Conservation (phyloP, 1,140 invertebrate genomes). For the Rhyacophila brunnea region DNA sequence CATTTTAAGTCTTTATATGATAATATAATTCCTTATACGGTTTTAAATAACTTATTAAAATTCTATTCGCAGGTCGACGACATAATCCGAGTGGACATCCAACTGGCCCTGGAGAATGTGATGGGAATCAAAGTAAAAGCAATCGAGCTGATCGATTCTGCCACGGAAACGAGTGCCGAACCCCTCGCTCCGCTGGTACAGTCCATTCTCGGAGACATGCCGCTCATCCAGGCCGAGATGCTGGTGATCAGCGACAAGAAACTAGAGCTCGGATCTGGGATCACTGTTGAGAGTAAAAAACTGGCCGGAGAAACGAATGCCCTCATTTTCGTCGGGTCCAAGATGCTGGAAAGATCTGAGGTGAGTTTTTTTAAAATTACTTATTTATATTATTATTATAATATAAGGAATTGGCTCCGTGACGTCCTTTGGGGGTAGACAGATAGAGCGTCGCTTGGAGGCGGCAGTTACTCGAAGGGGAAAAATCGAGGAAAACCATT, state of each 20-base stretch:
- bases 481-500: too few species aligned
- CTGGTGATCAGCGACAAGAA: slow-evolving; percentile 43
- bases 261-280: slow-evolving; percentile 49
- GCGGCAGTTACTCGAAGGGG: too few species aligned
- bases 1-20: too few species aligned
- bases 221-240: slow-evolving; percentile 61
- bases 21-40: not conserved
- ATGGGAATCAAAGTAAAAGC: slow-evolving; percentile 67
- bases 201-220: slow-evolving; percentile 59
- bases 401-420: too few species aligned
- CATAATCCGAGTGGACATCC: slow-evolving; percentile 59
- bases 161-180: slow-evolving; percentile 48
- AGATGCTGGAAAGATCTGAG: slow-evolving; percentile 43
- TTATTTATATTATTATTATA: slow-evolving; percentile 1
- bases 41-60: not conserved
- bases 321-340: slow-evolving; percentile 56
- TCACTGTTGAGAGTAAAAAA: slow-evolving; percentile 63
- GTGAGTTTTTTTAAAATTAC: slow-evolving; percentile 34
- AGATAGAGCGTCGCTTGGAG: too few species aligned
- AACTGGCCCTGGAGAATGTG: slow-evolving; percentile 79
- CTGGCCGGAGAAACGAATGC: slow-evolving; percentile 57
- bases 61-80: slow-evolving; percentile 44
- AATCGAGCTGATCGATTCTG: slow-evolving; percentile 63
- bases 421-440: too few species aligned
- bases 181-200: slow-evolving; percentile 54